A percentile compares a stretch with the other conserved stretches of the same genome.
Evolutionary conservation across 2,888 invertebrate species (phyloP).

Genomic region (Conus canariensis): DNA sequence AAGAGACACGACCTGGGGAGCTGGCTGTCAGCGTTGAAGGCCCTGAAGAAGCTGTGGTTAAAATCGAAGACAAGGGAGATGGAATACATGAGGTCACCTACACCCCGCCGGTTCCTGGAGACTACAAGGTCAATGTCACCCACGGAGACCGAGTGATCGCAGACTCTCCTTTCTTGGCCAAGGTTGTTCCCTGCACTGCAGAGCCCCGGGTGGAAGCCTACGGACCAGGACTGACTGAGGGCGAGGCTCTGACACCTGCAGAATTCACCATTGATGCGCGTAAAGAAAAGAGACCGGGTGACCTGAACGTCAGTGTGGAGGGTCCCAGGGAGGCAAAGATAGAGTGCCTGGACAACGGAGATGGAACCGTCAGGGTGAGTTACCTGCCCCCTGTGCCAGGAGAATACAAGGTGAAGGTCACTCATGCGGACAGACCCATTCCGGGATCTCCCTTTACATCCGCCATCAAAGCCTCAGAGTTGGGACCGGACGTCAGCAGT

Average conservation of each 20-base stretch:
- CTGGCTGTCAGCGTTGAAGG: slow-evolving; percentile 76
- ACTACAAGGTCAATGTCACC: slow-evolving; percentile 76
- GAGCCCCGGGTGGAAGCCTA: slow-evolving; percentile 84
- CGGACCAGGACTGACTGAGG: slow-evolving; percentile 86
- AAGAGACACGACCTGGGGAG: slow-evolving; percentile 85
- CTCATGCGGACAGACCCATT: slow-evolving; percentile 76
- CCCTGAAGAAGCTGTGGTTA: slow-evolving; percentile 76
- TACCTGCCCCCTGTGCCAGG: slow-evolving; percentile 77
- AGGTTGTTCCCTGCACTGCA: slow-evolving; percentile 79
- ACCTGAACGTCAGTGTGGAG: slow-evolving; percentile 77
- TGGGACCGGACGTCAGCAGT: slow-evolving; percentile 71
- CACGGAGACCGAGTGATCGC: slow-evolving; percentile 76
- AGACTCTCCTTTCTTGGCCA: slow-evolving; percentile 75
- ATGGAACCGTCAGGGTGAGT: slow-evolving; percentile 77
- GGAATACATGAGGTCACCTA: slow-evolving; percentile 77
- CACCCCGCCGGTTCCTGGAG: slow-evolving; percentile 74
- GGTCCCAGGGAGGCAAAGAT: slow-evolving; percentile 78
- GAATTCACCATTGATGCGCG: slow-evolving; percentile 91
- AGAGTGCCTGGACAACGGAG: slow-evolving; percentile 76
- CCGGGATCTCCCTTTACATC: slow-evolving; percentile 76
- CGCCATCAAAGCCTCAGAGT: slow-evolving; percentile 63
- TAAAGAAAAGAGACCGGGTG: slow-evolving; percentile 86
- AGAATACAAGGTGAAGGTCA: slow-evolving; percentile 77
- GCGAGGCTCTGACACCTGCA: slow-evolving; percentile 86
- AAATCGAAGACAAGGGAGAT: slow-evolving; percentile 76